These are phyloP conservation scores for Acridotheres tristis DNA, from an alignment of 2,797 vertebrate genomes.

Conservation along the genomic window DNA sequence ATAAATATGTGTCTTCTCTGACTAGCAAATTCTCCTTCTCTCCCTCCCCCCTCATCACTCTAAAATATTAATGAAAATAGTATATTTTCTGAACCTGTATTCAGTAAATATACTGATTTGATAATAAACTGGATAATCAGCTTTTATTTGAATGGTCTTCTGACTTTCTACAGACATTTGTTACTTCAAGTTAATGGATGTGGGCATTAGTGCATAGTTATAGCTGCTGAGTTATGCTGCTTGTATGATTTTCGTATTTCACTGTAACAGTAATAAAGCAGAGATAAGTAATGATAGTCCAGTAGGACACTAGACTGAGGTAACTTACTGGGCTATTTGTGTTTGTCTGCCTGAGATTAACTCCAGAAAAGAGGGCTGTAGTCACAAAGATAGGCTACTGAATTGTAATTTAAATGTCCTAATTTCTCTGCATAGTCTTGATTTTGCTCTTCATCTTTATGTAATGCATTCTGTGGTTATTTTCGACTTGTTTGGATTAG, in stretches of 20 bases:
- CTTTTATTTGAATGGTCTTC: neutral
- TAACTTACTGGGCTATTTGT: neutral
- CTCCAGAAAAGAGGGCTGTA: neutral
- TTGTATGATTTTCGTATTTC: neutral
- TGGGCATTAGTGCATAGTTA: neutral
- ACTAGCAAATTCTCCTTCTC: neutral
- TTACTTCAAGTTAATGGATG: neutral
- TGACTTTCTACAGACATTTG: neutral
- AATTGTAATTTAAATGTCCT: constrained; percentile 27
- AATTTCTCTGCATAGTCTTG: constrained; percentile 38
- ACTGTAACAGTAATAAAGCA: neutral
- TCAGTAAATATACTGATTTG: neutral
- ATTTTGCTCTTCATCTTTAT: constrained; percentile 63
- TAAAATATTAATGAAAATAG: neutral
- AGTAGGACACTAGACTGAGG: neutral
- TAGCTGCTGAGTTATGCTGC: neutral
- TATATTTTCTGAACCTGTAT: neutral
- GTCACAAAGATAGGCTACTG: neutral
- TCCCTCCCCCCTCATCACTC: neutral
- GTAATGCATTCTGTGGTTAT: neutral
- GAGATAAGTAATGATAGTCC: neutral
- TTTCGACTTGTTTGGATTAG: constrained; percentile 37
- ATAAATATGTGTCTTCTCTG: neutral
- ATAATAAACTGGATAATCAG: neutral
- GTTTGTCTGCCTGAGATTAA: neutral